A percentile compares a stretch with the other conserved stretches of the same genome.
These are phyloP conservation scores for Melospiza georgiana DNA, from an alignment of 2,113 vertebrate species.

Conservation along the genomic window DNA sequence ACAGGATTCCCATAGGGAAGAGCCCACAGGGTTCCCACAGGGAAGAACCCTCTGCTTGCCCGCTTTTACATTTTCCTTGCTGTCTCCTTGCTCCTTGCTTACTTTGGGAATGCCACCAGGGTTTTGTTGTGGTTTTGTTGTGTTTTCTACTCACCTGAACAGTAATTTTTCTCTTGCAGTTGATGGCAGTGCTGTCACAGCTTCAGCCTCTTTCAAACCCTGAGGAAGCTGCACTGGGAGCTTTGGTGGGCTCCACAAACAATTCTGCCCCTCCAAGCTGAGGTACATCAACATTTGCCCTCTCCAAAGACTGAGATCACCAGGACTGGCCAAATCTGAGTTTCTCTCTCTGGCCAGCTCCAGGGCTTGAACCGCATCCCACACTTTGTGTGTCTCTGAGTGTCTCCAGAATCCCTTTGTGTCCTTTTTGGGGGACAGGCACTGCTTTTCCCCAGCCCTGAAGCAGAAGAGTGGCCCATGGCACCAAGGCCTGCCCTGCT, in stretches of 20 bases:
- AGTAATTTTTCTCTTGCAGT: neutral
- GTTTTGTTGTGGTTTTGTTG: neutral
- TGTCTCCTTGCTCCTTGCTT: neutral
- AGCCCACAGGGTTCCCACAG: neutral
- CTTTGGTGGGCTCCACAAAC: neutral
- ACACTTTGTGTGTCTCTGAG: neutral
- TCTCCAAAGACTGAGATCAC: neutral
- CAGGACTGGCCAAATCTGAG: neutral
- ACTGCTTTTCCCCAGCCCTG: neutral
- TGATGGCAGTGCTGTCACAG: neutral
- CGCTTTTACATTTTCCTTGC: neutral
- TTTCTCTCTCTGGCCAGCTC: neutral
- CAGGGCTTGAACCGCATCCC: neutral
- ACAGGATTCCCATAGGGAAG: neutral
- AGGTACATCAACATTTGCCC: accelerated
- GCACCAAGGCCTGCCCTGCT: neutral
- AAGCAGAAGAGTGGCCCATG: neutral
- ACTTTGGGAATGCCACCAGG: neutral
- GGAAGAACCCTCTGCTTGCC: neutral
- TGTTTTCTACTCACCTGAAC: neutral
- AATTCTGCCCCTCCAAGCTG: neutral
- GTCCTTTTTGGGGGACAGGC: neutral
- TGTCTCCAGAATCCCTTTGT: neutral
- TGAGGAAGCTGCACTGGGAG: neutral
- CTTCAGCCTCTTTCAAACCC: neutral